phyloP scores from a whole-genome alignment of 2,113 vertebrate genomes.

The Phaethornis superciliosus region DNA sequence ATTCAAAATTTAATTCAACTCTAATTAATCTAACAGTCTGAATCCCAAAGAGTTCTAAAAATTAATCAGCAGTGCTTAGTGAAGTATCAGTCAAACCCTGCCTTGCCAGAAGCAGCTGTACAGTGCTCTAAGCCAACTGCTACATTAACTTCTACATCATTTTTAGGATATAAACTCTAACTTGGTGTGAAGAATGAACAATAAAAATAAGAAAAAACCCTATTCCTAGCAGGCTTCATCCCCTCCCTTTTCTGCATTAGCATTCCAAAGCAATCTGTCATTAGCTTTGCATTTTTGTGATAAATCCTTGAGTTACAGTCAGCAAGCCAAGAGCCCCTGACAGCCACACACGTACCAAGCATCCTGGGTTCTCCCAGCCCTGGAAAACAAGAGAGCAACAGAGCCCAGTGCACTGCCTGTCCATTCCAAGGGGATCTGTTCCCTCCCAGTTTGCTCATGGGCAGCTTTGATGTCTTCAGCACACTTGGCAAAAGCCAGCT shows the following conservation, averaged over 20 bases:
- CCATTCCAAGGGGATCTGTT: constrained; percentile 63
- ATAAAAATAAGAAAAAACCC: neutral
- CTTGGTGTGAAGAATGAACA: neutral
- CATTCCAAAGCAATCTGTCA: rapidly evolving
- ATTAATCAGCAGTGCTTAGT: neutral
- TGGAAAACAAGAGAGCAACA: constrained; percentile 77
- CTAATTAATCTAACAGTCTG: neutral
- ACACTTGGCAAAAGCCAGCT: constrained; percentile 83
- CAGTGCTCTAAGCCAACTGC: neutral
- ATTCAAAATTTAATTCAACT: neutral
- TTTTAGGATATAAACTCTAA: neutral
- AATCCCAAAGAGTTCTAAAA: neutral
- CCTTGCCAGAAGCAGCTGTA: neutral
- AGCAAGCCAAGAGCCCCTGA: neutral
- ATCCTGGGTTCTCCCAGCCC: constrained; percentile 77
- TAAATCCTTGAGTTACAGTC: neutral
- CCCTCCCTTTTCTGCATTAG: neutral
- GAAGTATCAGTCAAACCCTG: neutral
- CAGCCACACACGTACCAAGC: constrained; percentile 81
- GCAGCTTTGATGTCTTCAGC: constrained; percentile 81
- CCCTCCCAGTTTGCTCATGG: constrained; percentile 37
- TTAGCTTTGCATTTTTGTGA: neutral
- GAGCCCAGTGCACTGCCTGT: constrained; percentile 65
- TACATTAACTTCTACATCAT: neutral
- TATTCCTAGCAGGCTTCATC: neutral